Evolutionary conservation across 2,113 vertebrate genomes (phyloP), one percentile per base, ranked within the genome.

Genomic region (Silurus meridionalis): DNA sequence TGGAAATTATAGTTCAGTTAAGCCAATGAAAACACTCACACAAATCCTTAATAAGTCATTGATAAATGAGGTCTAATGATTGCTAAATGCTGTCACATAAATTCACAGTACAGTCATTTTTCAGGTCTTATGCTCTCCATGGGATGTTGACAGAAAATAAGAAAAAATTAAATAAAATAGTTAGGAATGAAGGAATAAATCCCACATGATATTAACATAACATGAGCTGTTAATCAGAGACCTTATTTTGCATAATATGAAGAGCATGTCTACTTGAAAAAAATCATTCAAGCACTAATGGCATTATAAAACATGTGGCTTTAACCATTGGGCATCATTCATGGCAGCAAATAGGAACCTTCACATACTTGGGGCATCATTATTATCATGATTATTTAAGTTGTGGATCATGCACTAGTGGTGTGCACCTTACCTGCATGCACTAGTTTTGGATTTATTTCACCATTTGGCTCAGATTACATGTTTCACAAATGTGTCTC

Each of bases 311-410:
- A 13, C 3, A 60, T 83, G 58, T 28, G 74, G 55, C 79, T 84
- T 83, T 82, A 81, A 82, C 75, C 82, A 53, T 11, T 23, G 5
- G 52, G n/a, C 19, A 58, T 11, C 19, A 58, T 25, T 37, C 53
- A 23, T 53, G 28, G 5, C 28, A 78, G 77, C 28, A 77, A 83
- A 84, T 80, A 52, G 28, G 82, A 81, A 46, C 57, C 64, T 60
- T 86, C 28, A 67, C 15, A 66, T 66, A 67, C 61, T 17, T 66
- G 81, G 50, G 60, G 61, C 2, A 77, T 23, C 46, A 46, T 82
- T 78, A 81, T 82, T 19, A 48, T 37, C 78, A 82, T 82, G 52
- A 81, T 72, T 80, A 80, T 75, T 60, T 80, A 82, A 71, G 52
- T 80, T 57, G 64, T 77, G 58, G 23, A 66, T 28, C 11, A 82